Base-by-base conservation (phyloP, 2,113 vertebrate species). In the Galeopterus variegatus region DNA sequence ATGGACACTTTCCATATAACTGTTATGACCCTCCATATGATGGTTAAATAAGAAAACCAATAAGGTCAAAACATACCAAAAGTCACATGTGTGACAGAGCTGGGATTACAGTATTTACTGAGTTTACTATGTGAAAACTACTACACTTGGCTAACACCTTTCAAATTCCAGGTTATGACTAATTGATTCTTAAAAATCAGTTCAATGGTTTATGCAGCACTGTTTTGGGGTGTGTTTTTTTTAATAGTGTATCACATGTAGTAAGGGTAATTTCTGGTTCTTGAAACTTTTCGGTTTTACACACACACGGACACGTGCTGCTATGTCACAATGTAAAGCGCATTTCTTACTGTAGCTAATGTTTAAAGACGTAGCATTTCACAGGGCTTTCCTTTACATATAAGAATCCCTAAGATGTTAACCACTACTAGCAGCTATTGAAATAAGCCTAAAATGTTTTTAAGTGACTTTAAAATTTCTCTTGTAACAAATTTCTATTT, bases 401-500 rank as follows among this genome's bases (percentile, higher is more conserved):
- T 9, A 75, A 52, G 15, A 65, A 64, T 45, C 24, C 80, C 67
- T 72, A 28, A 82, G 62, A 62, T 82, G 41, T 58, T 58, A 75
- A 64, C 12, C 33, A 33, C 58, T 83, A 60, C 31, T 60, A 83
- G 62, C 8, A 64, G 76, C 52, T 36, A 88, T 12, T 93, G 17
- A 94, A 94, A 88, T 65, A 81, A 3, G 58, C 52, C 52, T 93
- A 73, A 88, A 94, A 81, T 84, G 31, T 88, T 26, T 41, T 41
- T 41, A 41, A 41, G 41, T 12, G 56, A 90, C 21, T 80, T 89
- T 26, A 81, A 79, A 79, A 79, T 56, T 21, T 41, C 33, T 79
- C 52, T 56, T 7, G 33, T 21, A 14, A 79, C 33, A 79, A 10
- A 79, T 11, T 23, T 77, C 15, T 72, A 36, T 36, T 70, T 36